Conservation (phyloP, 2,888 invertebrate genomes). For the Conops quadrifasciatus region DNA sequence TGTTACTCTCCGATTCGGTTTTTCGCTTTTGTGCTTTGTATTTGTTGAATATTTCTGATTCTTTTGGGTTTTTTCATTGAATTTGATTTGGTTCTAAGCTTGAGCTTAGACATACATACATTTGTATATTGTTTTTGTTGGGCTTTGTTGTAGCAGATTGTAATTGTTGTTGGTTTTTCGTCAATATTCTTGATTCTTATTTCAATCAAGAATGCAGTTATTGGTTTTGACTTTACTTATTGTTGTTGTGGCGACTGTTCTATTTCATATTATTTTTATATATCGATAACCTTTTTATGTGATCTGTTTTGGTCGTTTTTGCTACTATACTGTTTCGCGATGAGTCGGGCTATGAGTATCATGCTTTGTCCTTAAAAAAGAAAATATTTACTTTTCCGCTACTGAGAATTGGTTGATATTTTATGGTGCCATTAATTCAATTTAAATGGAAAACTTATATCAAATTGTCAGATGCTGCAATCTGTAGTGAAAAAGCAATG, state of each 20-base stretch:
- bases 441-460: too few species aligned
- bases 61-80: background rate
- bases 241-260: slow-evolving; percentile 37
- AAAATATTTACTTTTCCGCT: background rate
- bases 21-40: background rate
- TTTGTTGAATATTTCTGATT: background rate
- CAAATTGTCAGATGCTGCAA: too few species aligned
- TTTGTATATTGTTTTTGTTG: slow-evolving; percentile 23
- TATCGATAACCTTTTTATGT: too few species aligned
- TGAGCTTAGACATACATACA: background rate
- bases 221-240: too few species aligned
- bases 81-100: background rate
- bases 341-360: background rate
- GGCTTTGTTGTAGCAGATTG: too few species aligned
- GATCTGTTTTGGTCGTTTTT: too few species aligned
- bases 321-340: too few species aligned
- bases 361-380: background rate
- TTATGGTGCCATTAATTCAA: too few species aligned
- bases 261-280: too few species aligned
- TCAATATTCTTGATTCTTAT: background rate
- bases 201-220: too few species aligned
- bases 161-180: slow-evolving; percentile 16
- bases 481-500: too few species aligned
- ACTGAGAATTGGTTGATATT: too few species aligned
- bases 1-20: background rate